phyloP scores from a whole-genome alignment of 2,888 invertebrate genomes.

The Neuroscelio doddi region DNA sequence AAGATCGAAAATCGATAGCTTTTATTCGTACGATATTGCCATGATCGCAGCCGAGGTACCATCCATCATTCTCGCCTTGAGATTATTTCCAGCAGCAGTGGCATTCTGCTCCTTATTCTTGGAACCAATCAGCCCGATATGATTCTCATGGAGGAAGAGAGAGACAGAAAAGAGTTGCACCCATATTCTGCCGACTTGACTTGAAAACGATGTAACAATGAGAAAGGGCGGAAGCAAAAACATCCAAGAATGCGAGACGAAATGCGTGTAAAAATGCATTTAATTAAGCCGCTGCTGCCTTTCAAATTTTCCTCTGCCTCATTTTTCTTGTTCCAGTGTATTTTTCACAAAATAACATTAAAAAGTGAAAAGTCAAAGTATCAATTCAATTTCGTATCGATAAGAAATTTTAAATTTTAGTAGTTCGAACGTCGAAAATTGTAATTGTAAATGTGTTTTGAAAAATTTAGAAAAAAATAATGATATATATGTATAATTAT shows the following conservation, averaged over 20 bases:
- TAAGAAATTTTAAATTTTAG: no score
- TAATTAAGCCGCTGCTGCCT: constrained; percentile 16
- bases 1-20: constrained; percentile 32
- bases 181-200: constrained; percentile 6
- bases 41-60: constrained; percentile 16
- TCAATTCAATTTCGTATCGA: no score
- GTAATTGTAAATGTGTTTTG: no score
- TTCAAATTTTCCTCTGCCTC: no score
- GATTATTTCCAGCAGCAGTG: constrained; percentile 28
- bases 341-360: no score
- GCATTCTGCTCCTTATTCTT: constrained; percentile 30
- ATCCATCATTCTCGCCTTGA: constrained; percentile 26
- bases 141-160: constrained; percentile 23
- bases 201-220: constrained; percentile 22
- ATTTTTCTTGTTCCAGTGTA: no score
- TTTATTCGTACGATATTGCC: constrained; percentile 25
- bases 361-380: no score
- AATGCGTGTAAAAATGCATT: constrained; percentile 20
- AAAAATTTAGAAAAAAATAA: no score
- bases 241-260: background rate
- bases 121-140: constrained; percentile 36
- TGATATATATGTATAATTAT: no score
- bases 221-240: background rate
- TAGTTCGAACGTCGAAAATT: no score
- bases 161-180: background rate